Conservation (phyloP, 2,797 vertebrate genomes). For the Phoebastria nigripes region DNA sequence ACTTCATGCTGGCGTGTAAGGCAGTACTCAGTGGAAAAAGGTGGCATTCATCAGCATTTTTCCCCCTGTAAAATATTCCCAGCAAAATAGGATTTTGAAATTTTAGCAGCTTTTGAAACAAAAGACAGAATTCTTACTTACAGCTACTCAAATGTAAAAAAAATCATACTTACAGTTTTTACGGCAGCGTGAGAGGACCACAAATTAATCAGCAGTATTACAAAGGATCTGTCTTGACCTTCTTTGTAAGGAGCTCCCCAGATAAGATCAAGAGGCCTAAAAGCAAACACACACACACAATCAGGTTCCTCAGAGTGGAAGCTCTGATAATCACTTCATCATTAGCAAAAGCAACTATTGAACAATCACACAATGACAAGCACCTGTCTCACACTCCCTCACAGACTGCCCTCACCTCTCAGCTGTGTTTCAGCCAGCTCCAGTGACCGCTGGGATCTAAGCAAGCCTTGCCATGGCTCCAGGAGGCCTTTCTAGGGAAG, state of each 20-base stretch:
- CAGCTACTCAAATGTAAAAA: background rate
- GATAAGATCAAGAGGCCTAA: background rate
- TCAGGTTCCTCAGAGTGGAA: background rate
- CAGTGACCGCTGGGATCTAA: background rate
- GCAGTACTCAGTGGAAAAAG: background rate
- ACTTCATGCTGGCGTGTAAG: background rate
- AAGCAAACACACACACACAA: background rate
- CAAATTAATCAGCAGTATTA: background rate
- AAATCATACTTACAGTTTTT: rapidly evolving
- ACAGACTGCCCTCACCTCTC: background rate
- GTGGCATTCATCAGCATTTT: background rate
- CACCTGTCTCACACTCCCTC: background rate
- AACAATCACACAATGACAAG: background rate
- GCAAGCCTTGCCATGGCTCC: background rate
- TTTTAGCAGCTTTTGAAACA: background rate
- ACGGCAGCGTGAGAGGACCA: background rate
- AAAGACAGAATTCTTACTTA: background rate
- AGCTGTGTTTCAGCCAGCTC: rapidly evolving
- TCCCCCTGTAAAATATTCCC: background rate
- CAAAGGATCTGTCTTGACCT: background rate
- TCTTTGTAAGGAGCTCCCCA: background rate
- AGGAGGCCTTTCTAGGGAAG: background rate
- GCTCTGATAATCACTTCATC: background rate
- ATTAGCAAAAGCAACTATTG: background rate
- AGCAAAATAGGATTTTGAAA: background rate